These are phyloP conservation scores for Coelopa pilipes DNA, from an alignment of 2,888 invertebrate species.

Conservation along the genomic window DNA sequence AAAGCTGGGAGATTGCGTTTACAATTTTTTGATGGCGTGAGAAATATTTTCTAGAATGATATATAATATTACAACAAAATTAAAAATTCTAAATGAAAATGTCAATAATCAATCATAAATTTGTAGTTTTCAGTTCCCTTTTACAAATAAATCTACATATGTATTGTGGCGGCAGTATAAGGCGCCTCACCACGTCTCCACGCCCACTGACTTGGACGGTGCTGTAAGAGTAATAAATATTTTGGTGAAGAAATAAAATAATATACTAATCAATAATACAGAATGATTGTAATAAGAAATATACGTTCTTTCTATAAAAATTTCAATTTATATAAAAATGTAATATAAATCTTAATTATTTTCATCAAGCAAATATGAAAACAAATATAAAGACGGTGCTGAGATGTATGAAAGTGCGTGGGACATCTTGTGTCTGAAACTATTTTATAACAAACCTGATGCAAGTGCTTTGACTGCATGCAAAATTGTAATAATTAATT, in stretches of 20 bases:
- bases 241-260: slow-evolving; percentile 4
- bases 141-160: slow-evolving; percentile 75
- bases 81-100: slow-evolving; percentile 13
- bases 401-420: slow-evolving; percentile 19
- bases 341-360: too few relatives aligned
- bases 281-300: slow-evolving; percentile 22
- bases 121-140: slow-evolving; percentile 21
- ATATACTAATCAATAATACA: slow-evolving; percentile 3
- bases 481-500: slow-evolving; percentile 41
- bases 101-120: slow-evolving; percentile 14
- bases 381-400: neutral
- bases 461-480: slow-evolving; percentile 66
- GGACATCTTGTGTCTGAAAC: slow-evolving; percentile 11
- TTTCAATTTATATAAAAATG: too few relatives aligned
- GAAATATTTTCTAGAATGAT: too few relatives aligned
- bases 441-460: slow-evolving; percentile 61
- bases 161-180: slow-evolving; percentile 94
- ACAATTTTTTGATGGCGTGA: too few relatives aligned
- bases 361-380: neutral
- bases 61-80: slow-evolving; percentile 17
- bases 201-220: slow-evolving; percentile 94
- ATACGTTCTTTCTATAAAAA: too few relatives aligned
- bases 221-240: slow-evolving; percentile 71
- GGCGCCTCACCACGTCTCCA: slow-evolving; percentile 92
- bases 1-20: too few relatives aligned